A percentile compares a stretch with the other conserved stretches of the same genome.
Evolutionary conservation across 2,888 invertebrate species (phyloP).

Genomic region (Andricus quercusramuli): DNA sequence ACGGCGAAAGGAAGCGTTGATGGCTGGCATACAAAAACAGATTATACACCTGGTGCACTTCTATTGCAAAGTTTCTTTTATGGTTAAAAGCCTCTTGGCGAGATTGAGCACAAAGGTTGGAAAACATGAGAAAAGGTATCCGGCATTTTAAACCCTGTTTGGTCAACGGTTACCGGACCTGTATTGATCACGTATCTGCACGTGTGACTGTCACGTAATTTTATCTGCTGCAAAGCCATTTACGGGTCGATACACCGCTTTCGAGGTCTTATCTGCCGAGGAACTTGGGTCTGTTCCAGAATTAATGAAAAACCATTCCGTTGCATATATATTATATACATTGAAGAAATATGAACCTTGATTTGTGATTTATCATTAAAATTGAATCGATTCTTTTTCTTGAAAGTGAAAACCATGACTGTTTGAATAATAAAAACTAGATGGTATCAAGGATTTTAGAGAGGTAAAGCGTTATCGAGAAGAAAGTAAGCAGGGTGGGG

Average conservation of each 20-base stretch:
- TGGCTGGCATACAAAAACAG: background rate
- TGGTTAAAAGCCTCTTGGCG: constrained; percentile 5
- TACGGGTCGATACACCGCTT: constrained; percentile 33
- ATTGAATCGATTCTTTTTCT: background rate
- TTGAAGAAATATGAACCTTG: background rate
- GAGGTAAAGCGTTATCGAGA: background rate
- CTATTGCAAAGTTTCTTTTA: constrained; percentile 12
- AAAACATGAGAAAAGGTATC: constrained; percentile 15
- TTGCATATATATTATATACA: background rate
- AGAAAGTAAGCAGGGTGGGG: too few relatives aligned
- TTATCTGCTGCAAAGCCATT: constrained; percentile 32
- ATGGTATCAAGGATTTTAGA: background rate
- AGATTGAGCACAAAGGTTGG: constrained; percentile 18
- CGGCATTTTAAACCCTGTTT: constrained; percentile 28
- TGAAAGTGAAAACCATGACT: background rate
- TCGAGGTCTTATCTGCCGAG: constrained; percentile 33
- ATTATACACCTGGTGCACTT: constrained; percentile 23
- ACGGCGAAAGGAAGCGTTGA: background rate
- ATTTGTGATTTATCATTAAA: background rate
- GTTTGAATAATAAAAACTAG: background rate
- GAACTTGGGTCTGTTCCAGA: constrained; percentile 32
- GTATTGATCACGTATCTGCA: constrained; percentile 35
- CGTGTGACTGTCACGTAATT: constrained; percentile 34
- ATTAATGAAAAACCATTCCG: constrained; percentile 7
- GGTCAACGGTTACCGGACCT: constrained; percentile 35